Evolutionary conservation across 2,888 invertebrate species (phyloP), one percentile per base, ranked within the genome.

Genomic region (Aquatica leii): DNA sequence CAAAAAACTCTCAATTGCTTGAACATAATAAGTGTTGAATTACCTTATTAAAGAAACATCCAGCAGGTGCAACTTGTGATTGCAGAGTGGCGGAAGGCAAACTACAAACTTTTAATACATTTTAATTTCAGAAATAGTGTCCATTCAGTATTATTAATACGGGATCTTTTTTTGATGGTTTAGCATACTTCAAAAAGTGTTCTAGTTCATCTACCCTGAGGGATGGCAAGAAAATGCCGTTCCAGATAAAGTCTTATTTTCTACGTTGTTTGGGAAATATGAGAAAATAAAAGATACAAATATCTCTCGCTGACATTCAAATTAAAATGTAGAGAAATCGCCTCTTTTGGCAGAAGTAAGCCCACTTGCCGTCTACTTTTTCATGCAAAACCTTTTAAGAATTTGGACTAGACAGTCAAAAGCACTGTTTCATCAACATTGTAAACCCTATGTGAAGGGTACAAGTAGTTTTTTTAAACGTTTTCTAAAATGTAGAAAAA

Each of bases 131-230:
- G n/a, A n/a, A n/a, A n/a, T n/a, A n/a, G 46, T 79, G 78, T 12
- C 76, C 76, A 70, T 78, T 77, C 8, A 77, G 54, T 18, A 79
- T 73, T 18, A 79, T 41, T 21, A 78, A 66, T 4, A 73, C 72
- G 43, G 73, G 73, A n/a, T 72, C 68, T 21, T 71, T 69, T 51
- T 51, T 18, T 1, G 46, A n/a, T 6, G 72, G 67, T 49, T 76
- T 74, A 20, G 68, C 59, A 43, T 65, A 54, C 15, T 68, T 49
- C n/a, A 72, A 53, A 63, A 80, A 78, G 66, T 77, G 74, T 59
- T 73, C 57, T 40, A 53, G 41, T 57, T 71, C 64, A 74, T 76
- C 76, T 76, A 79, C 5, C 76, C 75, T 66, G 64, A 70, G 24
- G 72, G 67, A 69, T 70, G 71, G 55, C 71, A 72, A 18, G 66